These are phyloP conservation scores for Punctoribates punctum DNA, from an alignment of 2,888 invertebrate genomes.

Conservation along the genomic window DNA sequence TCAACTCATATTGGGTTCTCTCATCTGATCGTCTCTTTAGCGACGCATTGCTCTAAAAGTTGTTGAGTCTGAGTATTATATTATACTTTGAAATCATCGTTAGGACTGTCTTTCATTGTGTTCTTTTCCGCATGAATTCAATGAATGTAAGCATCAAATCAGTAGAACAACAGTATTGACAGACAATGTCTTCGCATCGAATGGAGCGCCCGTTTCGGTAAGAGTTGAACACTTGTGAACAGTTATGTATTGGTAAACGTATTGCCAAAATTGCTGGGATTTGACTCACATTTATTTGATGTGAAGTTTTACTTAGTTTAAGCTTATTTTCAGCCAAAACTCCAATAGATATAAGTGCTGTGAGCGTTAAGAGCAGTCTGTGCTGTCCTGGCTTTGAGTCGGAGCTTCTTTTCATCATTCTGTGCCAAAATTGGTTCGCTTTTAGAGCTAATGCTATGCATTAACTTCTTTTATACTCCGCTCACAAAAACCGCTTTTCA, in stretches of 20 bases:
- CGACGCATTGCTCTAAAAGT: not conserved
- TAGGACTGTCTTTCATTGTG: not conserved
- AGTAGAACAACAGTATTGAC: too few relatives aligned
- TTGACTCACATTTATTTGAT: slow-evolving; percentile 22
- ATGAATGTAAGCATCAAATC: not conserved
- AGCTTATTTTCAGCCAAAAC: slow-evolving; percentile 19
- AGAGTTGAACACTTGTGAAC: not conserved
- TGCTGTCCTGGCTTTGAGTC: slow-evolving; percentile 13
- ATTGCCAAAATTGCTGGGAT: slow-evolving; percentile 24
- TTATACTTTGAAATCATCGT: not conserved
- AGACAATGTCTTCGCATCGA: not conserved
- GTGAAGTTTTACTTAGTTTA: slow-evolving; percentile 13
- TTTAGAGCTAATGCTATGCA: slow-evolving; percentile 14
- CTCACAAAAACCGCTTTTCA: not conserved
- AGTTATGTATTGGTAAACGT: not conserved
- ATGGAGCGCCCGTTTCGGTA: not conserved
- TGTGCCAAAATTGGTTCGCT: slow-evolving; percentile 6
- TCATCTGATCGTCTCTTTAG: not conserved
- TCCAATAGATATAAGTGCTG: slow-evolving; percentile 14
- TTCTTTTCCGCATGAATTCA: not conserved
- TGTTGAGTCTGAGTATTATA: not conserved
- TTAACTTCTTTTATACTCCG: slow-evolving; percentile 10
- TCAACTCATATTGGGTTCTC: not conserved
- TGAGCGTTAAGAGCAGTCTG: not conserved
- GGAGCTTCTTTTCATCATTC: slow-evolving; percentile 15